These are phyloP conservation scores for Muschampia plurimacula DNA, from an alignment of 2,888 invertebrate genomes.

Conservation along the genomic window DNA sequence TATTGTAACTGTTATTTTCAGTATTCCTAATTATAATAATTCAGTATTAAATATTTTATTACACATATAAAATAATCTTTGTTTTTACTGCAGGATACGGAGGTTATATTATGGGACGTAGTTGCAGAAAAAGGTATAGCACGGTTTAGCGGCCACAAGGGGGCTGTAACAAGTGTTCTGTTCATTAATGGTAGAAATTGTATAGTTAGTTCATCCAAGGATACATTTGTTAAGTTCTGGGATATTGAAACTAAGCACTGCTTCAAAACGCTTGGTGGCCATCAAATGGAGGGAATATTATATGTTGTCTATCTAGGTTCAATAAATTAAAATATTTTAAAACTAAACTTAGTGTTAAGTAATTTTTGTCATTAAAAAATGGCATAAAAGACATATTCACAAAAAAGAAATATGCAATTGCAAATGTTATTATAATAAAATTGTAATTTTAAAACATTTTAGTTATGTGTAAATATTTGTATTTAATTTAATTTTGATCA, in stretches of 20 bases:
- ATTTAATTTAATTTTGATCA: slow-evolving; percentile 17
- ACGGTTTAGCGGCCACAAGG: slow-evolving; percentile 96
- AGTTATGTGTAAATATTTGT: no score
- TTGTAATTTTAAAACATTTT: no score
- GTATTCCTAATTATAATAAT: no score
- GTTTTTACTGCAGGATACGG: slow-evolving; percentile 92
- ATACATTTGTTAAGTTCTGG: slow-evolving; percentile 98
- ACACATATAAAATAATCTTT: not conserved
- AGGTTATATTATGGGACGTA: slow-evolving; percentile 97
- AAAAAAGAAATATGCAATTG: no score
- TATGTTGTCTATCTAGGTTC: not conserved
- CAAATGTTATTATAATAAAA: no score
- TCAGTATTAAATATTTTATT: not conserved
- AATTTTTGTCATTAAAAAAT: not conserved
- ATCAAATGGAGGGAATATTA: slow-evolving; percentile 91
- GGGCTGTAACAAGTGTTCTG: slow-evolving; percentile 92
- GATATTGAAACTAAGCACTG: slow-evolving; percentile 97
- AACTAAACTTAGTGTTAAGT: not conserved
- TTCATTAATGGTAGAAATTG: slow-evolving; percentile 90
- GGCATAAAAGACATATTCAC: not conserved
- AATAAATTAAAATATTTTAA: not conserved
- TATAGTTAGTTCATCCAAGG: slow-evolving; percentile 94
- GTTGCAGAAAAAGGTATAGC: slow-evolving; percentile 96
- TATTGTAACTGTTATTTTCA: no score
- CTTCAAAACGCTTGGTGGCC: slow-evolving; percentile 97